phyloP scores from a whole-genome alignment of 2,797 vertebrate species.

The Apogon hyalosoma region DNA sequence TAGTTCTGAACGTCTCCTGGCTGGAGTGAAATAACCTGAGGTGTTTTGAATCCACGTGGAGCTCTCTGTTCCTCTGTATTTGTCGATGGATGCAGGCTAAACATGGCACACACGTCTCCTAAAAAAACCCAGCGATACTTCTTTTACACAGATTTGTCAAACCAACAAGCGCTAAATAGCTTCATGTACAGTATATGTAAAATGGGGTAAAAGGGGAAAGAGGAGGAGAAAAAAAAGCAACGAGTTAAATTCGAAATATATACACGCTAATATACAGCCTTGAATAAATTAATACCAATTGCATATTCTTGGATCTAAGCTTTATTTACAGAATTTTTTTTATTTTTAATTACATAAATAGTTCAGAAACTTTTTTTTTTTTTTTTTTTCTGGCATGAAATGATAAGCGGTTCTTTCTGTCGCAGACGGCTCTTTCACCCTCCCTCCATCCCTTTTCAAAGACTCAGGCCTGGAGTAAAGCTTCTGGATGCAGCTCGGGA shows the following conservation, averaged over 20 bases:
- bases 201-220: constrained; percentile 82
- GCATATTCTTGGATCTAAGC: constrained; percentile 98
- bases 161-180: constrained; percentile 92
- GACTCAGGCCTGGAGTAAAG: constrained; percentile 31
- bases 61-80: constrained; percentile 49
- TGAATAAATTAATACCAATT: constrained; percentile 99
- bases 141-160: constrained; percentile 84
- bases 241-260: constrained; percentile 95
- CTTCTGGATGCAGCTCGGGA: constrained; percentile 68
- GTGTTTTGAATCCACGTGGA: constrained; percentile 81
- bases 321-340: constrained; percentile 97
- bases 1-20: constrained; percentile 86
- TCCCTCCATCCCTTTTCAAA: constrained; percentile 77
- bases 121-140: constrained; percentile 76
- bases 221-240: constrained; percentile 79
- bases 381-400: constrained; percentile 80
- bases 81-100: constrained; percentile 78
- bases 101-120: constrained; percentile 86
- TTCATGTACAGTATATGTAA: constrained; percentile 90
- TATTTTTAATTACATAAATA: constrained; percentile 97
- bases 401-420: constrained; percentile 67
- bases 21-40: constrained; percentile 96
- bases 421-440: constrained; percentile 48
- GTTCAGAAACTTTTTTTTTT: constrained; percentile 83
- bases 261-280: constrained; percentile 99